A percentile compares a stretch with the other conserved stretches of the same genome.
These are phyloP conservation scores for Oryzias melastigma DNA, from an alignment of 2,113 vertebrate genomes.

Conservation along the genomic window DNA sequence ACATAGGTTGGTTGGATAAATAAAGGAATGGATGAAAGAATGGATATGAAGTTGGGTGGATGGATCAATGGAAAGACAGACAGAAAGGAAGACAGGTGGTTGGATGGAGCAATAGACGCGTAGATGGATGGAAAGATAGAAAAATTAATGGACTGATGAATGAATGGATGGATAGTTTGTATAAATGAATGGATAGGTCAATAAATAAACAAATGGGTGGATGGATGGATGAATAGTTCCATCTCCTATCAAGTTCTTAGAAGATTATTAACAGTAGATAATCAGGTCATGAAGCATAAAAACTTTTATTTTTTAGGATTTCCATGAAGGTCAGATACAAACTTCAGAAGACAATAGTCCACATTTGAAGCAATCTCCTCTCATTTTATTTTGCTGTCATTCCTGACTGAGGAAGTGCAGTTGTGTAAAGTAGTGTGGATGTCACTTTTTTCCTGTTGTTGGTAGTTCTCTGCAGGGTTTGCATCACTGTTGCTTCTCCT, in stretches of 20 bases:
- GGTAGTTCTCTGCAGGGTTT: slow-evolving; percentile 19
- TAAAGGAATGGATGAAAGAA: too few species aligned
- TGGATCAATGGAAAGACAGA: too few species aligned
- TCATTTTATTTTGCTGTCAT: not conserved
- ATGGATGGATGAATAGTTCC: too few species aligned
- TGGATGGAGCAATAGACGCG: too few species aligned
- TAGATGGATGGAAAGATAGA: too few species aligned
- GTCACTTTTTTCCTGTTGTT: slow-evolving; percentile 4
- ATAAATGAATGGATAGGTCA: too few species aligned
- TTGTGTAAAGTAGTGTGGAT: slow-evolving; percentile 11
- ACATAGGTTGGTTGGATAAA: too few species aligned
- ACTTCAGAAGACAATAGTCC: not conserved
- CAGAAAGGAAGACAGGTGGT: too few species aligned
- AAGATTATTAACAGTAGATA: slow-evolving; percentile 20
- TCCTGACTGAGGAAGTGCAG: not conserved
- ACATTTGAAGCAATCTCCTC: not conserved
- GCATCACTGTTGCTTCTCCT: slow-evolving; percentile 26
- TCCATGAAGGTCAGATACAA: not conserved
- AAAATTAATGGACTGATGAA: too few species aligned
- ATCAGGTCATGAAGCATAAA: slow-evolving; percentile 5
- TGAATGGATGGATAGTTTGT: too few species aligned
- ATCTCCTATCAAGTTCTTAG: slow-evolving; percentile 11
- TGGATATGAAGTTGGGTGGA: too few species aligned
- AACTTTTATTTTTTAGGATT: slow-evolving; percentile 22
- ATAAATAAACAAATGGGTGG: too few species aligned